phyloP scores from a whole-genome alignment of 2,888 invertebrate genomes.

The Anaspis maculata region DNA sequence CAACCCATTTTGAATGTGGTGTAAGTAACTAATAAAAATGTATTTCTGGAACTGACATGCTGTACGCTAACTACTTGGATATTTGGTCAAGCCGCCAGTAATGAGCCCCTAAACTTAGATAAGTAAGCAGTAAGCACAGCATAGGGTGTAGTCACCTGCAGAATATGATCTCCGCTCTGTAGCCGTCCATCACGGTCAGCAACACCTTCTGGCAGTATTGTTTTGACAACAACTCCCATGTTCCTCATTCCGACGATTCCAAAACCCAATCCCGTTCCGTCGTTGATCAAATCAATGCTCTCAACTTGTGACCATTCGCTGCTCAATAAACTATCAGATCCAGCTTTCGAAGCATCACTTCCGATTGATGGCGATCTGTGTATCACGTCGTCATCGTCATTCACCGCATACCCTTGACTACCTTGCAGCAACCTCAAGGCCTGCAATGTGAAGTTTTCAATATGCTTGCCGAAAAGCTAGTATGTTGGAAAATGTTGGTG shows the following conservation, averaged over 20 bases:
- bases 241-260: constrained; percentile 96
- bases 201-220: constrained; percentile 94
- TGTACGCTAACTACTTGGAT: not conserved
- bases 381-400: constrained; percentile 43
- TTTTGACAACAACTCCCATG: constrained; percentile 99
- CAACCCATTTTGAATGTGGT: too few species aligned
- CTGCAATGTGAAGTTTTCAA: constrained; percentile 22
- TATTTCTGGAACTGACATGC: too few species aligned
- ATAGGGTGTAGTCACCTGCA: constrained; percentile 79
- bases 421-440: constrained; percentile 67
- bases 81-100: not conserved
- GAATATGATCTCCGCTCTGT: constrained; percentile 95
- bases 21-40: too few species aligned
- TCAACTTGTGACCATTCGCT: constrained; percentile 97
- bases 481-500: constrained; percentile 32
- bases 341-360: constrained; percentile 59
- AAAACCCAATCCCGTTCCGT: constrained; percentile 96
- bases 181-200: constrained; percentile 96
- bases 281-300: constrained; percentile 94
- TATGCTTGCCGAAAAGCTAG: constrained; percentile 1
- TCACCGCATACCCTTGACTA: constrained; percentile 55
- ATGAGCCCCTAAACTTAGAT: too few species aligned
- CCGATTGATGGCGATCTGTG: constrained; percentile 55
- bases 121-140: too few species aligned
- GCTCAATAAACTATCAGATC: constrained; percentile 62